Conservation (phyloP, 2,888 invertebrate genomes). For the Tetragonula carbonaria region DNA sequence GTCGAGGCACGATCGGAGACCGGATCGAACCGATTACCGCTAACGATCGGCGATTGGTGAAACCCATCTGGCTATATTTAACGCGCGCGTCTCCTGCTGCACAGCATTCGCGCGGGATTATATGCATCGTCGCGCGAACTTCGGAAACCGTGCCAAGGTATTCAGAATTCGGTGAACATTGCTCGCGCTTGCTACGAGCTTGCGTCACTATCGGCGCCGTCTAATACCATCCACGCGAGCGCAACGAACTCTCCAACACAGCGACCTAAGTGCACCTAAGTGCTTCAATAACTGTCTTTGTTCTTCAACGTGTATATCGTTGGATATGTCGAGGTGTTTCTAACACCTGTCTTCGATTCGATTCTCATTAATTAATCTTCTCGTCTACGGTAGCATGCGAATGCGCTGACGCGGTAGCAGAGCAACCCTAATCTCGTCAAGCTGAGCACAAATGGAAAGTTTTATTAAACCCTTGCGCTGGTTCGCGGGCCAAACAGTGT, state of each 20-base stretch:
- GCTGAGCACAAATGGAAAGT: too few relatives aligned
- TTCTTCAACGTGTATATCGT: too few relatives aligned
- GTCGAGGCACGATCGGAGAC: neutral
- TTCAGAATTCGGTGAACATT: constrained; percentile 49
- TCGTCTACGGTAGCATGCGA: too few relatives aligned
- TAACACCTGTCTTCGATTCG: too few relatives aligned
- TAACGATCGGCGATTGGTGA: neutral
- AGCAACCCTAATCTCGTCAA: too few relatives aligned
- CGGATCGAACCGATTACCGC: neutral
- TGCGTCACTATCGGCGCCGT: neutral
- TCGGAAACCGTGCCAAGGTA: constrained; percentile 51
- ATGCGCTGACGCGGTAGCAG: too few relatives aligned
- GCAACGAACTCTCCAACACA: constrained; percentile 14
- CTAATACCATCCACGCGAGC: constrained; percentile 13
- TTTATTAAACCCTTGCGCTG: too few relatives aligned
- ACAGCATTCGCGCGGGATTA: constrained; percentile 30
- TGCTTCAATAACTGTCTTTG: neutral
- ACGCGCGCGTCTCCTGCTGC: constrained; percentile 43
- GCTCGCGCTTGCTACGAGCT: neutral
- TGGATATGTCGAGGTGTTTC: too few relatives aligned
- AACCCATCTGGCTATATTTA: constrained; percentile 41
- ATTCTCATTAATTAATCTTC: too few relatives aligned
- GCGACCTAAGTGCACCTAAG: neutral
- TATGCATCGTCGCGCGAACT: constrained; percentile 33
- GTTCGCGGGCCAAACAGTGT: too few relatives aligned